These are phyloP conservation scores for Capromys pilorides DNA, from an alignment of 2,797 vertebrate genomes.

Conservation along the genomic window DNA sequence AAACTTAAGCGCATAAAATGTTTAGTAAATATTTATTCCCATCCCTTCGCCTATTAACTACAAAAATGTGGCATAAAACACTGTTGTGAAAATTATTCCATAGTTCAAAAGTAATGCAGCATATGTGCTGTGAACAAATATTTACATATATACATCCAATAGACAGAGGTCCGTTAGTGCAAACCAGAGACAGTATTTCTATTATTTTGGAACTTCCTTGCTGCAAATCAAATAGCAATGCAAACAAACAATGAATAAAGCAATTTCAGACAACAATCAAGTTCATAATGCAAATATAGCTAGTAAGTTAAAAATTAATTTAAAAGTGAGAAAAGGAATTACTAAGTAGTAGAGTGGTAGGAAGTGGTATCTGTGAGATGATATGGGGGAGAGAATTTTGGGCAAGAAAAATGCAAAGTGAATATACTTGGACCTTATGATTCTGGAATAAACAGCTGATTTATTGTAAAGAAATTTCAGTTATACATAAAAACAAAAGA, in stretches of 20 bases:
- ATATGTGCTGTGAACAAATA: background rate
- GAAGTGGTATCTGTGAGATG: background rate
- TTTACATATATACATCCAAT: background rate
- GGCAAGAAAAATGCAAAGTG: background rate
- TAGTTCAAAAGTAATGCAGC: background rate
- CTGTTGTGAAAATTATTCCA: background rate
- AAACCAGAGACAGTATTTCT: background rate
- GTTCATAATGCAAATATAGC: background rate
- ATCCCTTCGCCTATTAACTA: background rate
- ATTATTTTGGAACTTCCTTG: background rate
- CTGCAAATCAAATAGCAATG: background rate
- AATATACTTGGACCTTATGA: background rate
- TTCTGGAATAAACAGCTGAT: background rate
- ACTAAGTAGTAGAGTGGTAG: background rate
- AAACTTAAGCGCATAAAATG: background rate
- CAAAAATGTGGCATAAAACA: background rate
- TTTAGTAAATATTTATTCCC: background rate
- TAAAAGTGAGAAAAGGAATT: background rate
- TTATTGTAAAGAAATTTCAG: background rate
- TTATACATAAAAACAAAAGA: background rate
- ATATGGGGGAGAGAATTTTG: background rate
- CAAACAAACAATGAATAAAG: conserved; percentile 26
- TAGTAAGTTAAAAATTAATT: background rate
- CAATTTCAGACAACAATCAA: background rate
- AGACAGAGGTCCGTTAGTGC: background rate